A percentile compares a stretch with the other conserved stretches of the same genome.
phyloP scores from a whole-genome alignment of 2,113 vertebrate species.

The Vulpes ferrilata region DNA sequence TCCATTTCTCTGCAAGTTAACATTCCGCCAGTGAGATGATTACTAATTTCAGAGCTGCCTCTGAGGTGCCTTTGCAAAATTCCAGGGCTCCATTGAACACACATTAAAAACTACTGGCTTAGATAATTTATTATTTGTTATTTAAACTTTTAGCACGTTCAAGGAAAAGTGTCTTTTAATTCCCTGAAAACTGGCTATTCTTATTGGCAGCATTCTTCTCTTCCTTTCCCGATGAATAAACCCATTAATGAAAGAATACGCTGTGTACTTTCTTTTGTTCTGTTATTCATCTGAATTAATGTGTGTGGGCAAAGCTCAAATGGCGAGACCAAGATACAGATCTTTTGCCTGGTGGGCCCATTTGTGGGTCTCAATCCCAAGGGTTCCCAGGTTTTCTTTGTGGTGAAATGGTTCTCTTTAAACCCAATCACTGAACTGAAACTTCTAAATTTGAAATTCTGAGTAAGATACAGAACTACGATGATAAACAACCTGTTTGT shows the following conservation, averaged over 20 bases:
- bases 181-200: constrained; percentile 47
- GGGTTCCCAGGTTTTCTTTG: background rate
- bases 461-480: background rate
- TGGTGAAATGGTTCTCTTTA: background rate
- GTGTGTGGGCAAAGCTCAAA: constrained; percentile 41
- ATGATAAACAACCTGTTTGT: background rate
- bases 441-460: constrained; percentile 18
- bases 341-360: background rate
- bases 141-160: constrained; percentile 17
- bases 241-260: background rate
- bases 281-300: background rate
- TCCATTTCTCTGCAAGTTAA: background rate
- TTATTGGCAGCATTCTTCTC: constrained; percentile 45
- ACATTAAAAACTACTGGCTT: background rate
- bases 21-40: background rate
- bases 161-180: constrained; percentile 39
- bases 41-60: background rate
- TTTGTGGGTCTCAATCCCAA: background rate
- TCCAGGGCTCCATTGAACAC: background rate
- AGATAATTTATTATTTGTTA: background rate
- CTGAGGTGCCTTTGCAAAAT: background rate
- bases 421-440: background rate
- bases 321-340: background rate
- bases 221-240: constrained; percentile 54
- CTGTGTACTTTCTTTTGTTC: background rate